Evolutionary conservation across 2,888 invertebrate genomes (phyloP).

Genomic region (Limnephilus marmoratus): DNA sequence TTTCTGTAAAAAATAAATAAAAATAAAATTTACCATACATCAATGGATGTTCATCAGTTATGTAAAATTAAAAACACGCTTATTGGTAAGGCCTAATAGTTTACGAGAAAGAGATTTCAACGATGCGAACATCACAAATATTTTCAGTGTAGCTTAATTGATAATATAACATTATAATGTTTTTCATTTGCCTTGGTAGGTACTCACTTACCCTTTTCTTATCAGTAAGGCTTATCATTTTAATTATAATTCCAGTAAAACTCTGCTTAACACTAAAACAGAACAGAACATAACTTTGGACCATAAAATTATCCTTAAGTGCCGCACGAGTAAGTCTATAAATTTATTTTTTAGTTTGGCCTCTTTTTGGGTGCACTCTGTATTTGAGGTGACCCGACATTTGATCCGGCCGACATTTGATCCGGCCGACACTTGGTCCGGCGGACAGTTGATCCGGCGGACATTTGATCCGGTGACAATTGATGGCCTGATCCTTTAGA

Average conservation of each 20-base stretch:
- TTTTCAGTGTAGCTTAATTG: not conserved
- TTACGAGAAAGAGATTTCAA: not conserved
- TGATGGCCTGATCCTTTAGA: too few species aligned
- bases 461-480: too few species aligned
- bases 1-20: too few species aligned
- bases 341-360: not conserved
- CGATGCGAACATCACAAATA: not conserved
- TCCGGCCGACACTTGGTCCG: too few species aligned
- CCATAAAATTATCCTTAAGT: not conserved
- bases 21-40: too few species aligned
- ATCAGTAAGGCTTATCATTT: not conserved
- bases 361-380: not conserved
- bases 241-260: not conserved
- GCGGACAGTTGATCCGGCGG: too few species aligned
- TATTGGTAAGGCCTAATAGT: too few species aligned
- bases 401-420: too few species aligned
- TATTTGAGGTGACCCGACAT: not conserved
- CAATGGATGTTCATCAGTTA: too few species aligned
- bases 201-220: not conserved
- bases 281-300: not conserved
- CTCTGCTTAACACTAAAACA: not conserved
- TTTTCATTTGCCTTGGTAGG: not conserved
- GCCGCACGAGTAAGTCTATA: not conserved
- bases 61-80: too few species aligned
- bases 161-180: not conserved